A percentile compares a stretch with the other conserved stretches of the same genome.
phyloP scores from a whole-genome alignment of 2,113 vertebrate species.

The Podarcis raffonei region DNA sequence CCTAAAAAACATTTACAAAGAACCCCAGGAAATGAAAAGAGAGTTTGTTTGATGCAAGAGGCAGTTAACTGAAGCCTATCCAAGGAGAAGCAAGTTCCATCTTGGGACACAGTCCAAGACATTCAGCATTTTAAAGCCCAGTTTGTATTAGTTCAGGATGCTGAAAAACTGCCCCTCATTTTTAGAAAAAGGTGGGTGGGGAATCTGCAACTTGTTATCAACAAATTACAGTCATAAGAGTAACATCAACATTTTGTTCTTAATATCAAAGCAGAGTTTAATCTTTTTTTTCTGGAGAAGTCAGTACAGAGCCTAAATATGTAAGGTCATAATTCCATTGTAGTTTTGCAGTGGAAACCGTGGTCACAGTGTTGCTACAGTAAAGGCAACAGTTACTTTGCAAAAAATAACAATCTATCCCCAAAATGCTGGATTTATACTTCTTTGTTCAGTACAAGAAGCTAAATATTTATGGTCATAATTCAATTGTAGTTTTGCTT shows the following conservation, averaged over 20 bases:
- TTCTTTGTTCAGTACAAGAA: conserved; percentile 43
- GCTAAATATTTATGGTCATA: conserved; percentile 39
- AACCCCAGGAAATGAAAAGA: conserved; percentile 31
- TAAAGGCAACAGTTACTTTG: background rate
- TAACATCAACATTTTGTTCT: conserved; percentile 39
- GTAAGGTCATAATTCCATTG: conserved; percentile 28
- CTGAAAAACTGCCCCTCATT: conserved; percentile 7
- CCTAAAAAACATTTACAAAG: conserved; percentile 20
- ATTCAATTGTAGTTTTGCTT: conserved; percentile 45
- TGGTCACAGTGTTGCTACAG: conserved; percentile 41
- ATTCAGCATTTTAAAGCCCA: conserved; percentile 41
- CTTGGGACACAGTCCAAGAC: conserved; percentile 26
- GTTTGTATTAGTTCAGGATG: conserved; percentile 44
- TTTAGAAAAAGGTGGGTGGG: background rate
- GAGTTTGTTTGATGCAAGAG: conserved; percentile 51
- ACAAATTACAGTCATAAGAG: conserved; percentile 46
- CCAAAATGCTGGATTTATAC: conserved; percentile 56
- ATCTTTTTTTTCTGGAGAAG: conserved; percentile 62
- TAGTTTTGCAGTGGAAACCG: conserved; percentile 49
- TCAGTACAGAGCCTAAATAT: conserved; percentile 49
- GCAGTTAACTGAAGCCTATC: conserved; percentile 7
- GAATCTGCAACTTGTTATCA: conserved; percentile 20
- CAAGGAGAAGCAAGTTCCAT: conserved; percentile 25
- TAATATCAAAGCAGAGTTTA: conserved; percentile 54
- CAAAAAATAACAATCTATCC: no score